These are phyloP conservation scores for Periphyllus acericola DNA, from an alignment of 2,888 invertebrate species.

Conservation along the genomic window DNA sequence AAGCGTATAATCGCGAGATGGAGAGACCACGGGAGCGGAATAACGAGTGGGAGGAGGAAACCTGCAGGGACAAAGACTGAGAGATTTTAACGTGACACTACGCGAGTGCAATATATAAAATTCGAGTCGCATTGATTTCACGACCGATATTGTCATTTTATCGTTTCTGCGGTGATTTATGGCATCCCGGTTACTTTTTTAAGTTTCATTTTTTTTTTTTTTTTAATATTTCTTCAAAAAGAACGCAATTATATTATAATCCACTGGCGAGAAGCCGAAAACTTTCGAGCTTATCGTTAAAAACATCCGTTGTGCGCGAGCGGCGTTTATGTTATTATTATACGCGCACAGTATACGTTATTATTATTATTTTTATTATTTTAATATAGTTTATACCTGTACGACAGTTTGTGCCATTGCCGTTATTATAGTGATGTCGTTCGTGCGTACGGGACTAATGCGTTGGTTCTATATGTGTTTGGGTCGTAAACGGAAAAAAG, in stretches of 20 bases:
- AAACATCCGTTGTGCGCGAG: constrained; percentile 20
- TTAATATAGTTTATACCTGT: background rate
- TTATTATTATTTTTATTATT: background rate
- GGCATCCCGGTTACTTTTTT: constrained; percentile 16
- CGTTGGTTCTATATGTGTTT: background rate
- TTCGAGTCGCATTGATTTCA: constrained; percentile 20
- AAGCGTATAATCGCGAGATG: background rate
- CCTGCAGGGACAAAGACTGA: background rate
- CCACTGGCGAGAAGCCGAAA: constrained; percentile 43
- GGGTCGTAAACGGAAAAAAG: background rate
- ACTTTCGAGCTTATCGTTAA: constrained; percentile 48
- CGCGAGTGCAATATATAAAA: background rate
- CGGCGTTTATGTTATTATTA: constrained; percentile 1
- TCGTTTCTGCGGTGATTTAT: constrained; percentile 34
- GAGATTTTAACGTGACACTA: background rate
- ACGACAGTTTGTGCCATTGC: background rate
- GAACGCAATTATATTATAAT: constrained; percentile 47
- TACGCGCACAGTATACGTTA: background rate
- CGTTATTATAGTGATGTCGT: background rate
- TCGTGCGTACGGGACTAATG: background rate
- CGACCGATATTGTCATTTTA: constrained; percentile 46
- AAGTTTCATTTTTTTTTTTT: constrained; percentile 2
- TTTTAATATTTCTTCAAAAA: background rate
- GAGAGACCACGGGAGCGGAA: background rate
- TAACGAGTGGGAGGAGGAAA: background rate